Conservation (phyloP, 2,888 invertebrate genomes). For the Penaeus monodon region DNA sequence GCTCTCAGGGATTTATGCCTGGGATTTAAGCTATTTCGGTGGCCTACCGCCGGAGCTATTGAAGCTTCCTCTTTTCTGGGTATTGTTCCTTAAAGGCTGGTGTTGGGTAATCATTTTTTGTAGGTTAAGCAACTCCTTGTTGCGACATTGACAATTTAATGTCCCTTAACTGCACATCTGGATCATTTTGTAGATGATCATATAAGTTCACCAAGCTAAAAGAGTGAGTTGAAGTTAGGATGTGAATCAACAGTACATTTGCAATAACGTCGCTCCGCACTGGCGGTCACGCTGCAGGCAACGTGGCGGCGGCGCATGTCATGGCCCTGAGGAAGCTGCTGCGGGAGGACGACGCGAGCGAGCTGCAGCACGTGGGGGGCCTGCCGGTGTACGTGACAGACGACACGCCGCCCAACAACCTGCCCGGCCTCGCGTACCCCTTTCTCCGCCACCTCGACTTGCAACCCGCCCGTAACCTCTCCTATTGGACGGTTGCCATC, state of each 20-base stretch:
- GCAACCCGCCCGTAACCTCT: constrained; percentile 12
- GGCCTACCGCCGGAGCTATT: too few species aligned
- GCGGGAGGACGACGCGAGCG: neutral
- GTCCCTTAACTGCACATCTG: too few species aligned
- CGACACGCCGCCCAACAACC: constrained; percentile 38
- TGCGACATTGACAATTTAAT: too few species aligned
- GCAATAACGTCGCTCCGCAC: neutral
- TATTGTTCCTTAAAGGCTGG: too few species aligned
- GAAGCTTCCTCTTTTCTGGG: too few species aligned
- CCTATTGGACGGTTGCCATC: constrained; percentile 36
- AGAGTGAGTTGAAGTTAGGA: too few species aligned
- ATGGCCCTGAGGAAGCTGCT: constrained; percentile 36
- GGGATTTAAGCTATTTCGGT: too few species aligned
- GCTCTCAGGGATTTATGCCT: too few species aligned
- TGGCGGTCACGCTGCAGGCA: constrained; percentile 14
- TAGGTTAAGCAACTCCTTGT: too few species aligned
- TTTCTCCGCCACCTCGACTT: constrained; percentile 26
- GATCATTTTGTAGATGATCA: too few species aligned
- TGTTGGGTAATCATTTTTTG: too few species aligned
- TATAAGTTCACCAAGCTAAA: too few species aligned
- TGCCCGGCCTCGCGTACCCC: constrained; percentile 29
- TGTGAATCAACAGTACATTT: neutral
- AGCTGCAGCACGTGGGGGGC: constrained; percentile 30
- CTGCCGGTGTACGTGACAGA: constrained; percentile 51
- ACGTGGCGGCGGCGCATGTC: constrained; percentile 38